Conservation (phyloP, 1,140 invertebrate genomes). For the Drosophila auraria region DNA sequence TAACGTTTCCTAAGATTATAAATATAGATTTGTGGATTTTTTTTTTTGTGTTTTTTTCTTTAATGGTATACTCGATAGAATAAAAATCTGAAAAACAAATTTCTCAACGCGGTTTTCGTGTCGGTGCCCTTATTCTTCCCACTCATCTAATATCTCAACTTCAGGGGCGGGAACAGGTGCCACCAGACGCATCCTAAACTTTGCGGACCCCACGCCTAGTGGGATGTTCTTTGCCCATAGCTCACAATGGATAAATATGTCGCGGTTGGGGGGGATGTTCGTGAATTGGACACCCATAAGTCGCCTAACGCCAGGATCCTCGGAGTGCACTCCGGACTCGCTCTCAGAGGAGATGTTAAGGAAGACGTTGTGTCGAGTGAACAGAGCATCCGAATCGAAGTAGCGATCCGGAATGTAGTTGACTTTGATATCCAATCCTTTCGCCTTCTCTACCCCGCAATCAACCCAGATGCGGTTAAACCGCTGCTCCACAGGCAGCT, state of each 20-base stretch:
- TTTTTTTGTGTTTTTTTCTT: too few relatives aligned
- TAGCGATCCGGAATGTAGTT: slow-evolving; percentile 40
- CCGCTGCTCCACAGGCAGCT: slow-evolving; percentile 21
- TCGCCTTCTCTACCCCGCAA: slow-evolving; percentile 9
- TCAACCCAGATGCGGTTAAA: slow-evolving; percentile 54
- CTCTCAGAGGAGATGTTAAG: slow-evolving; percentile 22
- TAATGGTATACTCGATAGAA: too few relatives aligned
- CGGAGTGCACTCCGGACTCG: not conserved
- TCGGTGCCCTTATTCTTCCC: not conserved
- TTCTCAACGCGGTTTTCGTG: not conserved
- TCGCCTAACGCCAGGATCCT: slow-evolving; percentile 31
- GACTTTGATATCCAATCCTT: not conserved
- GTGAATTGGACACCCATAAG: slow-evolving; percentile 37
- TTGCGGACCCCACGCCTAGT: slow-evolving; percentile 26
- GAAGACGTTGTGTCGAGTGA: slow-evolving; percentile 6
- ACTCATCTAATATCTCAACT: slow-evolving; percentile 4
- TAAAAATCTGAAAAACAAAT: too few relatives aligned
- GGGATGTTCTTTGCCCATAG: slow-evolving; percentile 64
- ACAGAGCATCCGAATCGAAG: slow-evolving; percentile 36
- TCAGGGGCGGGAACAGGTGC: not conserved
- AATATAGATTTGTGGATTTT: too few relatives aligned
- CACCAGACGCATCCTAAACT: slow-evolving; percentile 9
- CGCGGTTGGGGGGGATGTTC: slow-evolving; percentile 30
- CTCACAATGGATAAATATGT: slow-evolving; percentile 23
- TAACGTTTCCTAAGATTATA: too few relatives aligned